Base-by-base conservation (phyloP, 1,140 invertebrate species). In the Colletes latitarsis region DNA sequence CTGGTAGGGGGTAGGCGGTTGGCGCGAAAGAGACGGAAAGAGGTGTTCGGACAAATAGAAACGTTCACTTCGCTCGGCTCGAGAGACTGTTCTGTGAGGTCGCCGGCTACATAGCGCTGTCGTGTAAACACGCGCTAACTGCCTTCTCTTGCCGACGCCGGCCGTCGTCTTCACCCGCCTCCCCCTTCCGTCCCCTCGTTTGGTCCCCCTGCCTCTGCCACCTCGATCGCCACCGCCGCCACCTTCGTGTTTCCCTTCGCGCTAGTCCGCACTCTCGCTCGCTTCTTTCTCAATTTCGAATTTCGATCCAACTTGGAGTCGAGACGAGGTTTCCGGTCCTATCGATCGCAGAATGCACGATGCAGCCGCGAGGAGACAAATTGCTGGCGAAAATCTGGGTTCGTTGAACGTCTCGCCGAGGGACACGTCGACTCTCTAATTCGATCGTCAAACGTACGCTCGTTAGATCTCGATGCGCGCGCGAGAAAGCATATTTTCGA, bases 41-140 rank as follows among this genome's bases (percentile, higher is more conserved):
- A 88, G 81, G 87, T 90, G 88, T 88, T 86, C 89, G 84, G 89
- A 90, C 91, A 92, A 92, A 92, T 92, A 93, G 91, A 92, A 92
- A 92, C 89, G 91, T 92, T 90, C 85, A 81, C 84, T 87, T 88
- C 75, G 62, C 77, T 68, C 69, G 83, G 70, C 72, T 85, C 77
- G 85, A 88, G 78, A 67, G 84, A 87, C 79, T 80, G 78, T 82
- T 85, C 85, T 88, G 86, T 88, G 86, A 90, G 90, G 91, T 92
- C 89, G 88, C 86, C 88, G 90, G 90, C 90, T 89, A 90, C 92
- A 92, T 92, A 92, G 91, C 90, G 89, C 87, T 91, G 90, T 92
- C 92, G 92, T 93, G 92, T 92, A 93, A 93, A 93, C 92, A 93
- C 92, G 92, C 91, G 90, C 92, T 92, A 93, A 92, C 92, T 93